Percentiles rank a stretch among this genome's conserved stretches.
These are phyloP conservation scores for Phania funesta DNA, from an alignment of 2,888 invertebrate species.

Conservation along the genomic window DNA sequence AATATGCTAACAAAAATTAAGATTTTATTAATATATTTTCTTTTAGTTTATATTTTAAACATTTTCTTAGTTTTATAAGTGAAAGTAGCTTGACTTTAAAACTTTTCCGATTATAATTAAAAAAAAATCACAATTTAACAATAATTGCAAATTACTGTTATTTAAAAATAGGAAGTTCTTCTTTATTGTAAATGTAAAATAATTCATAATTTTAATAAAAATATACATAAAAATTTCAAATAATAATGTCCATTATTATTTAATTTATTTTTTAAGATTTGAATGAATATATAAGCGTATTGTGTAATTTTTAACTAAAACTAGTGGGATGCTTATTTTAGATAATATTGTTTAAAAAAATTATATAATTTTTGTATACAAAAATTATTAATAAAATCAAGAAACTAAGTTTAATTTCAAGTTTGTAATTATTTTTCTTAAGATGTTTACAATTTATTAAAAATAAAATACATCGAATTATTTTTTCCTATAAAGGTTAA, in stretches of 20 bases:
- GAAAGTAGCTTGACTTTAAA: background rate
- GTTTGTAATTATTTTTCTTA: too few species aligned
- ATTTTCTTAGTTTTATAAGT: slow-evolving; percentile 1
- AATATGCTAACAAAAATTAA: background rate
- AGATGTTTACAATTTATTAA: too few species aligned
- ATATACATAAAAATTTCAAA: slow-evolving; percentile 44
- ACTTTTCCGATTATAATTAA: background rate
- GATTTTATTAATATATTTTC: slow-evolving; percentile 7
- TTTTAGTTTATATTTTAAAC: slow-evolving; percentile 2
- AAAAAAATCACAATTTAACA: background rate
- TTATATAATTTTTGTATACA: too few species aligned
- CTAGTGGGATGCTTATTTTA: too few species aligned
- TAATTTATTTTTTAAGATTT: slow-evolving; percentile 57
- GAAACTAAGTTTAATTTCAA: too few species aligned
- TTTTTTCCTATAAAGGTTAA: too few species aligned
- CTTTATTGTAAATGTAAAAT: slow-evolving; percentile 47
- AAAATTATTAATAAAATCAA: too few species aligned
- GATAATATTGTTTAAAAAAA: too few species aligned
- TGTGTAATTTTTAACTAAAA: background rate
- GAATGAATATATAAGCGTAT: background rate
- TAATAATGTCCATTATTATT: slow-evolving; percentile 1
- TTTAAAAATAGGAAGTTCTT: slow-evolving; percentile 14
- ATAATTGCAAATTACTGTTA: slow-evolving; percentile 16
- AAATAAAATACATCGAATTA: too few species aligned
- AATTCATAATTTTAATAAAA: slow-evolving; percentile 29